Percentiles rank a stretch among this genome's conserved stretches.
Conservation (phyloP, 1,140 invertebrate species). For the Penaeus indicus region DNA sequence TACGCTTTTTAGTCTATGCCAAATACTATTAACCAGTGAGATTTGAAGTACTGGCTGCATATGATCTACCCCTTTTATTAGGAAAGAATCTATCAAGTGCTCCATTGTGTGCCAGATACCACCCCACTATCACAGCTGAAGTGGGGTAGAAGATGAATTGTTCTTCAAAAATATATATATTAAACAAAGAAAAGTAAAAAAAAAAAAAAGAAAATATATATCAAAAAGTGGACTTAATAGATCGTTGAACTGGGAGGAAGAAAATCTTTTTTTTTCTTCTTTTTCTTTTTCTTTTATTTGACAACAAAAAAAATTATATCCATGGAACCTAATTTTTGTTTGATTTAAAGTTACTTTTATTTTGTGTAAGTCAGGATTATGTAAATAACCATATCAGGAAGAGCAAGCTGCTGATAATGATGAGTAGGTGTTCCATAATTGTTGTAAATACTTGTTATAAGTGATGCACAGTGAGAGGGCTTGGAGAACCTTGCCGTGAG, state of each 20-base stretch:
- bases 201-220: too few relatives aligned
- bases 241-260: too few relatives aligned
- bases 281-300: not conserved
- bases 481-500: slow-evolving; percentile 13
- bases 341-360: slow-evolving; percentile 25
- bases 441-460: slow-evolving; percentile 59
- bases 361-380: slow-evolving; percentile 40
- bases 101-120: slow-evolving; percentile 5
- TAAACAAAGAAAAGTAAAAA: too few relatives aligned
- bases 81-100: too few relatives aligned
- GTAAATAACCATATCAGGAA: slow-evolving; percentile 47
- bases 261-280: too few relatives aligned
- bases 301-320: slow-evolving; percentile 1
- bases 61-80: not conserved
- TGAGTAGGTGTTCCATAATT: slow-evolving; percentile 55
- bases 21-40: slow-evolving; percentile 14
- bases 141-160: too few relatives aligned
- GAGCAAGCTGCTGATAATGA: slow-evolving; percentile 25
- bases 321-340: slow-evolving; percentile 17
- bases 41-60: slow-evolving; percentile 12
- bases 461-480: slow-evolving; percentile 28
- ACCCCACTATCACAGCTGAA: not conserved
- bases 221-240: too few relatives aligned
- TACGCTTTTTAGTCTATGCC: slow-evolving; percentile 22
- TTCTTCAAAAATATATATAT: too few relatives aligned